phyloP scores from a whole-genome alignment of 2,797 vertebrate species.

The Vultur gryphus region DNA sequence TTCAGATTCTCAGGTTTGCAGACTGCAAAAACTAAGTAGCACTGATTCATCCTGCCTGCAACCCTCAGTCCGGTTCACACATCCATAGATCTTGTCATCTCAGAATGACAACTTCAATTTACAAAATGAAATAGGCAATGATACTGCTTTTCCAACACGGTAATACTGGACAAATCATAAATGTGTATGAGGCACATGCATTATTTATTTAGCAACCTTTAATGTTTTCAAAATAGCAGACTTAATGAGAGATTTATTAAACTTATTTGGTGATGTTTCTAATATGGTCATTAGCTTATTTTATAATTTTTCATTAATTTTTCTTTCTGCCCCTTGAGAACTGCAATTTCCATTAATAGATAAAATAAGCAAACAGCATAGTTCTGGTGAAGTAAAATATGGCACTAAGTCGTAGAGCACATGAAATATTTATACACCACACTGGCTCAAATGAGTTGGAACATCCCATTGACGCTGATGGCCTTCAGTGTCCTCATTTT shows the following conservation, averaged over 20 bases:
- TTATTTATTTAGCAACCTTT: neutral
- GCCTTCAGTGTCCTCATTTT: neutral
- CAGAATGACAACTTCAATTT: neutral
- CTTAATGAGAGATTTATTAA: neutral
- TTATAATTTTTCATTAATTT: neutral
- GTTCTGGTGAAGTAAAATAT: neutral
- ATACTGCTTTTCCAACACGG: neutral
- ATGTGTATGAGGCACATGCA: neutral
- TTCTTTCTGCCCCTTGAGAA: neutral
- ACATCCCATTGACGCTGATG: neutral
- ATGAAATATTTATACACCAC: neutral
- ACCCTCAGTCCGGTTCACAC: neutral
- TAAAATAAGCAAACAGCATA: neutral
- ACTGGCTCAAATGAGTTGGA: neutral
- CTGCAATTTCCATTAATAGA: neutral
- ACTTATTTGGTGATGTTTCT: neutral
- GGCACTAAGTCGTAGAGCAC: neutral
- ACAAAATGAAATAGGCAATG: neutral
- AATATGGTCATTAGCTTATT: neutral
- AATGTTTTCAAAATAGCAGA: neutral
- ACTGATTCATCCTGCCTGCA: neutral
- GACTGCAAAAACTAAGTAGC: neutral
- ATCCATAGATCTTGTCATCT: neutral
- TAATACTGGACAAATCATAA: neutral
- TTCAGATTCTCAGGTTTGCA: neutral